Base-by-base conservation (phyloP, 1,140 invertebrate genomes). In the Phocides pigmalion region DNA sequence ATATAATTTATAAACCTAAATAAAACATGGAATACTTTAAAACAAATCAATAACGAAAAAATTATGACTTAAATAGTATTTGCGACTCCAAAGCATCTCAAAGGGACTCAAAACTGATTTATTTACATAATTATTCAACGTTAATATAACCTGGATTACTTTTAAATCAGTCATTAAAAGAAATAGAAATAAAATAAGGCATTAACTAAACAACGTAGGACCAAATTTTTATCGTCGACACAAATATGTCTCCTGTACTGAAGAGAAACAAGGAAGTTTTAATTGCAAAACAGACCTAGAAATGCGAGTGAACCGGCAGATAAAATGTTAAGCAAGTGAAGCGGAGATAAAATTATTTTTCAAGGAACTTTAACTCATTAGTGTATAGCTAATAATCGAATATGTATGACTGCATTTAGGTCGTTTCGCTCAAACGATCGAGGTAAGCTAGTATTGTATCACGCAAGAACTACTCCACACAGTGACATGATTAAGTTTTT, bases 391-490 rank as follows among this genome's bases (percentile, higher is more conserved):
- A 66, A 63, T 65, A 68, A 70, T 72, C 66, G 64, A 68, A 67
- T 73, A 79, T 76, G 72, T 78, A 75, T 78, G 66, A 70, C 62
- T 72, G 68, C 62, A 79, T 76, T 69, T 73, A 71, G 76, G 70
- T 68, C 76, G 73, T 70, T 71, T 54, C 73, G 68, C 68, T 58
- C 67, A 50, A 70, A 46, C 42, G 70, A 62, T 56, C 69, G 69
- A 74, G 72, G 72, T 70, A 72, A 74, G 67, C 69, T 68, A 66
- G 62, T 66, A 53, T 42, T 62, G 46, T 61, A 58, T 53, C 75
- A 74, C 75, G 75, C 75, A 59, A 71, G 28, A 53, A 35, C 32
- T 53, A 39, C 49, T 49, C 3, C 16, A 42, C 41, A 17, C 16
- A 17, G 15, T 17, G 41, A 42, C 41, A 42, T 42, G 41, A 16